Evolutionary conservation across 92 coral and sea anemone genomes (phyloP).

Genomic region (Pocillopora grandis): DNA sequence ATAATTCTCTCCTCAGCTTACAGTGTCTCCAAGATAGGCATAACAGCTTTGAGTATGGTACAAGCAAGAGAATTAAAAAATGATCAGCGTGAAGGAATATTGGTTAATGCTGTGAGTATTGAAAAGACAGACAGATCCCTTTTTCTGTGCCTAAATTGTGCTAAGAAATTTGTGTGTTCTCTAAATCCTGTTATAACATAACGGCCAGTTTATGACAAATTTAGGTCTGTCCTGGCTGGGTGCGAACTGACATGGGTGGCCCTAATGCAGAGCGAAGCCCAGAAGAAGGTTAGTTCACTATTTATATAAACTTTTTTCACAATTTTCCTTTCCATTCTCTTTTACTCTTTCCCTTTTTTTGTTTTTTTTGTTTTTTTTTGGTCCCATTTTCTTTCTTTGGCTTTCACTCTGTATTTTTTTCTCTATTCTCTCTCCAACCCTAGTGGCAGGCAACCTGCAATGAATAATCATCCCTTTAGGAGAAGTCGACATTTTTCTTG

Average conservation of each 20-base stretch:
- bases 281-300: slow-evolving; percentile 54
- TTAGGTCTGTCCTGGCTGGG: slow-evolving; percentile 88
- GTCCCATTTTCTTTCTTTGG: too few species aligned
- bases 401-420: too few species aligned
- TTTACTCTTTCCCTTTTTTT: too few species aligned
- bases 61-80: slow-evolving; percentile 62
- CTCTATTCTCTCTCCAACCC: not conserved
- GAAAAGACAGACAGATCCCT: too few species aligned
- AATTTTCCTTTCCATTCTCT: too few species aligned
- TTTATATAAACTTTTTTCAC: not conserved
- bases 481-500: too few species aligned
- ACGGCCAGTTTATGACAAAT: not conserved
- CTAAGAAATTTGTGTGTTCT: too few species aligned
- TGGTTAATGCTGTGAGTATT: slow-evolving; percentile 72
- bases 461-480: too few species aligned
- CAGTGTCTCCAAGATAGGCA: slow-evolving; percentile 78
- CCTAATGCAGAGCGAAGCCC: slow-evolving; percentile 52
- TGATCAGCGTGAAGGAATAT: slow-evolving; percentile 61
- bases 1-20: slow-evolving; percentile 42
- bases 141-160: too few species aligned
- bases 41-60: slow-evolving; percentile 59
- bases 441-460: too few species aligned
- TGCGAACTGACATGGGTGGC: slow-evolving; percentile 87
- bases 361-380: too few species aligned
- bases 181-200: too few species aligned